Evolutionary conservation across 2,888 invertebrate genomes (phyloP).

Genomic region (Sycophila texana): DNA sequence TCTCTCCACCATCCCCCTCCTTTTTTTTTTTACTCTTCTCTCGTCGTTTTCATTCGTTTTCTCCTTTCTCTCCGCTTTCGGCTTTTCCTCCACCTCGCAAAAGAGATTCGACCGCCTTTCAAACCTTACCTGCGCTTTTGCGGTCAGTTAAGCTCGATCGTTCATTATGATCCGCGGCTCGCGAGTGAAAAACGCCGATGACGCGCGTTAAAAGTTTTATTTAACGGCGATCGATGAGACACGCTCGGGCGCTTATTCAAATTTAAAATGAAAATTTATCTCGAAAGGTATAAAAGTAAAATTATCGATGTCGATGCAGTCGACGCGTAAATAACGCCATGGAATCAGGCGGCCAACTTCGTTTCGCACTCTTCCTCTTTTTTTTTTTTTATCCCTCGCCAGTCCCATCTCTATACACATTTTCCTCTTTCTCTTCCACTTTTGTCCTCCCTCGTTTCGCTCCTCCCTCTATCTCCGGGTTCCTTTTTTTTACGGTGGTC

Average conservation of each 20-base stretch:
- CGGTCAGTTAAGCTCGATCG: too few relatives aligned
- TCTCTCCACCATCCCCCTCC: constrained; percentile 13
- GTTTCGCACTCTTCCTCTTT: background rate
- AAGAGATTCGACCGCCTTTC: too few relatives aligned
- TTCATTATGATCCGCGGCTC: too few relatives aligned
- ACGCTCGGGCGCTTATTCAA: too few relatives aligned
- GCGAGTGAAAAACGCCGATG: too few relatives aligned
- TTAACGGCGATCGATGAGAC: too few relatives aligned
- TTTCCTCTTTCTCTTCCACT: background rate
- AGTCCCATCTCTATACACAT: constrained; percentile 19
- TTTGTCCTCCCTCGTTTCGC: constrained; percentile 10
- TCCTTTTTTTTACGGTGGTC: constrained; percentile 44
- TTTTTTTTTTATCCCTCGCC: constrained; percentile 4
- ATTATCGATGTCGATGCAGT: too few relatives aligned
- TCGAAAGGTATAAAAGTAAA: too few relatives aligned
- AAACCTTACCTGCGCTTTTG: too few relatives aligned
- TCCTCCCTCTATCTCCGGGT: constrained; percentile 18
- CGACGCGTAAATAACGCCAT: background rate
- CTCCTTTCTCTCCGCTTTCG: constrained; percentile 6
- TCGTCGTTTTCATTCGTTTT: constrained; percentile 35
- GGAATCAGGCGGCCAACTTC: constrained; percentile 1
- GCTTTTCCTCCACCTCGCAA: background rate
- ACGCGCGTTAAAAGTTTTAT: too few relatives aligned
- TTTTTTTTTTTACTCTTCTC: constrained; percentile 21
- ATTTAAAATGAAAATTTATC: too few relatives aligned